Conservation (phyloP, 1,140 invertebrate genomes). For the Panagrolaimus sp. region DNA sequence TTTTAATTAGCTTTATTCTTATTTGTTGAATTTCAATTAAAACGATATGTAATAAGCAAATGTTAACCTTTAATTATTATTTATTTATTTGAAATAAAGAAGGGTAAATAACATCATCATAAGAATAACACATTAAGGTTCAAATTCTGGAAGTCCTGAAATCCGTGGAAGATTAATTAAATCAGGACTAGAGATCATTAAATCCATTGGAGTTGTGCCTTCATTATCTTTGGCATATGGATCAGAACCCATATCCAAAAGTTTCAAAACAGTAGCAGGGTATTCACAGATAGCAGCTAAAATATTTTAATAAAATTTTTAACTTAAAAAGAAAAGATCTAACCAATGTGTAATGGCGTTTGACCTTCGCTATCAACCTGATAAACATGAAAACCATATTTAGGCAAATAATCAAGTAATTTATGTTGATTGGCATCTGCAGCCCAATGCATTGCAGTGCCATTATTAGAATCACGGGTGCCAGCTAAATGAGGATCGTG, state of each 20-base stretch:
- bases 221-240: not conserved
- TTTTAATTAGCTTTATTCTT: conserved; percentile 41
- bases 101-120: no score
- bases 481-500: not conserved
- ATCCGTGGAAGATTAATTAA: no score
- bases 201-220: not conserved
- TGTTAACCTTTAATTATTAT: no score
- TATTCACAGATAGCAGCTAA: conserved; percentile 7
- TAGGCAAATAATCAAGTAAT: not conserved
- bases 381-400: not conserved
- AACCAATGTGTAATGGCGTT: not conserved
- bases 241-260: not conserved
- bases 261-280: not conserved
- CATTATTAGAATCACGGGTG: not conserved
- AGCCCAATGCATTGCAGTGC: not conserved
- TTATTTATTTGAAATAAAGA: no score
- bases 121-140: no score
- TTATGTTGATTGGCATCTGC: conserved; percentile 7
- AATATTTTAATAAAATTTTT: no score
- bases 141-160: no score
- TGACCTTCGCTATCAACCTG: not conserved
- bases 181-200: not conserved
- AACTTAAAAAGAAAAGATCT: no score
- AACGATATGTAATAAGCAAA: no score
- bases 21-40: conserved; percentile 2